Evolutionary conservation across 2,888 invertebrate genomes (phyloP), one percentile per base, ranked within the genome.

Genomic region (Agapetus fuscipes): DNA sequence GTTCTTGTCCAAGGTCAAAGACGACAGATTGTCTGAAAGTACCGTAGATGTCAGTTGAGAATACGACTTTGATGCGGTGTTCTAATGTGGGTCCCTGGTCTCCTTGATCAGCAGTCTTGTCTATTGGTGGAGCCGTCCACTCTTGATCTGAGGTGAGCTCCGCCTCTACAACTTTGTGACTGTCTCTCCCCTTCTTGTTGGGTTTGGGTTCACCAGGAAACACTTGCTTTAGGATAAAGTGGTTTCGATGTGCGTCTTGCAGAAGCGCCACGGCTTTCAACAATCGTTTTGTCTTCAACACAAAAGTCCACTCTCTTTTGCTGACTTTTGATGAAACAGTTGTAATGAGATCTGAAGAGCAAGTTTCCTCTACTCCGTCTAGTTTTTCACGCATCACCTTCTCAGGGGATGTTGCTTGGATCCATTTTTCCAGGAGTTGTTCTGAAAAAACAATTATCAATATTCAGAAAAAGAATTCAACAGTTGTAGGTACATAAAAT

Each of bases 11-110:
- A 53, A 83, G 80, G 58, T 83, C 84, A 57, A 86, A 83, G 3
- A 85, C 76, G 2, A 87, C 68, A 2, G 81, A 76, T 58, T 88
- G 86, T 2, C 82, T 72, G 57, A 85, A 87, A 3, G 84, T 84
- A 9, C 65, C 86, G 54, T 80, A 86, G 40, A 84, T 80, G 48
- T 80, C 77, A 1, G 82, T 80, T 37, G 69, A 65, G 56, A 82
- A 83, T 32, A 66, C 64, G 27, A 83, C 64, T 34, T 65, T 66
- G 2, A 76, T 61, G 45, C 63, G 61, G 52, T 73, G 71, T 32
- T 58, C 59, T 10, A 59, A 46, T 2, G 49, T 42, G 11, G 53
- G 35, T 52, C 53, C 42, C 41, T 54, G 43, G 46, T 54, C 47
- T 5, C 16, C 28, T 6, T 33, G 37, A 5, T 41, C 37, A n/a